Conservation (phyloP, 2,888 invertebrate genomes). For the Leptopterna dolabrata region DNA sequence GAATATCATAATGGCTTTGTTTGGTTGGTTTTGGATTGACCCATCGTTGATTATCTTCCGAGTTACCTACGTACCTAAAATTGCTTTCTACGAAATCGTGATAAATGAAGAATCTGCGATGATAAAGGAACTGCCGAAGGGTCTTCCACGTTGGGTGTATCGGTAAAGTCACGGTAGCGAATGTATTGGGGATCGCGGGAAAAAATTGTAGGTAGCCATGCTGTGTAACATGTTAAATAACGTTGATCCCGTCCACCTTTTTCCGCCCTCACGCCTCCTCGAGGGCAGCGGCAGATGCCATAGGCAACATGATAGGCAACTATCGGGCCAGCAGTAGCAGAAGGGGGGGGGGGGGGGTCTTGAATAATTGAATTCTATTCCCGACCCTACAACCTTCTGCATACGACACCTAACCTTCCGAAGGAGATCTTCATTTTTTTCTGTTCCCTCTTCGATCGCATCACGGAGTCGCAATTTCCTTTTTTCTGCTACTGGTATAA, state of each 20-base stretch:
- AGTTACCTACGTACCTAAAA: no score
- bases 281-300: not conserved
- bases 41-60: no score
- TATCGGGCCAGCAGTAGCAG: not conserved
- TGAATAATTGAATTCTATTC: constrained; percentile 47
- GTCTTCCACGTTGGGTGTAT: no score
- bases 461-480: not conserved
- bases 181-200: not conserved
- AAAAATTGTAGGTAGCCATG: not conserved
- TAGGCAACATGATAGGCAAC: constrained; percentile 13
- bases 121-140: no score
- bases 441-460: not conserved
- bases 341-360: not conserved
- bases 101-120: no score
- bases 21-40: no score
- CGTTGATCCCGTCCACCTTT: not conserved
- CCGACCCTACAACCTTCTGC: constrained; percentile 15
- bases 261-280: not conserved
- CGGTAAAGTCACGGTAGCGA: not conserved
- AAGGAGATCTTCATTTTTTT: constrained; percentile 10
- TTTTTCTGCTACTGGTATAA: no score
- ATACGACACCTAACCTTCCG: constrained; percentile 16
- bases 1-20: no score
- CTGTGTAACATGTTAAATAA: not conserved
- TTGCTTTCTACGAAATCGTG: no score